Evolutionary conservation across 1,140 invertebrate genomes (phyloP).

Genomic region (Bombus confusus): DNA sequence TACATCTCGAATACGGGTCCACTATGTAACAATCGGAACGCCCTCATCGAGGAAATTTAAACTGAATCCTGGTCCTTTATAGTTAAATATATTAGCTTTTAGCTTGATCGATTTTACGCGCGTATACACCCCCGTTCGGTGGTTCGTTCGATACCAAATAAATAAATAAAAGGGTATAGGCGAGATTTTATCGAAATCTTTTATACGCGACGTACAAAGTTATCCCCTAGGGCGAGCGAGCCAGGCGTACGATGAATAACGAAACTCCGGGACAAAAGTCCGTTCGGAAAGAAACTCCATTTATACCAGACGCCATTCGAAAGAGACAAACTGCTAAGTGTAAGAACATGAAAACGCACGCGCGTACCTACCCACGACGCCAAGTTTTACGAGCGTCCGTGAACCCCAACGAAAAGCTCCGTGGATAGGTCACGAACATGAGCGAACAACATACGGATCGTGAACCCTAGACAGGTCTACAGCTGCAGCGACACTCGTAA

Average conservation of each 20-base stretch:
- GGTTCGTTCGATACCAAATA: neutral
- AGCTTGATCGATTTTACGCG: neutral
- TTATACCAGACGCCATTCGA: conserved; percentile 40
- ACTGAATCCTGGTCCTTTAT: neutral
- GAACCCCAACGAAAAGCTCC: conserved; percentile 52
- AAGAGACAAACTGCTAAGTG: conserved; percentile 51
- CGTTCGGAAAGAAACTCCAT: conserved; percentile 40
- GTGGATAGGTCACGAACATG: conserved; percentile 56
- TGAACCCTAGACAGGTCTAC: conserved; percentile 53
- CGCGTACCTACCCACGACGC: conserved; percentile 18
- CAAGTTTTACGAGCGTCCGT: conserved; percentile 63
- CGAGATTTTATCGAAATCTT: conserved; percentile 43
- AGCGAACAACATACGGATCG: conserved; percentile 32
- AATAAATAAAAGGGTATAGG: neutral
- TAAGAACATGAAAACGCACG: conserved; percentile 53
- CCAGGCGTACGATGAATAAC: conserved; percentile 37
- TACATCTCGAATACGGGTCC: conserved; percentile 13
- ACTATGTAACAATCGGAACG: neutral
- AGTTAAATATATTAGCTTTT: neutral
- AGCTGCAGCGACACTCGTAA: conserved; percentile 59
- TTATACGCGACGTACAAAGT: neutral
- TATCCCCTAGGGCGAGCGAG: neutral
- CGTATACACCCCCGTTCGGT: too few species aligned
- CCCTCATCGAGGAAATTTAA: neutral
- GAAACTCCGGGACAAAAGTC: conserved; percentile 40